Evolutionary conservation across 2,113 vertebrate species (phyloP), one percentile per base, ranked within the genome.

Genomic region (Neoarius graeffei): DNA sequence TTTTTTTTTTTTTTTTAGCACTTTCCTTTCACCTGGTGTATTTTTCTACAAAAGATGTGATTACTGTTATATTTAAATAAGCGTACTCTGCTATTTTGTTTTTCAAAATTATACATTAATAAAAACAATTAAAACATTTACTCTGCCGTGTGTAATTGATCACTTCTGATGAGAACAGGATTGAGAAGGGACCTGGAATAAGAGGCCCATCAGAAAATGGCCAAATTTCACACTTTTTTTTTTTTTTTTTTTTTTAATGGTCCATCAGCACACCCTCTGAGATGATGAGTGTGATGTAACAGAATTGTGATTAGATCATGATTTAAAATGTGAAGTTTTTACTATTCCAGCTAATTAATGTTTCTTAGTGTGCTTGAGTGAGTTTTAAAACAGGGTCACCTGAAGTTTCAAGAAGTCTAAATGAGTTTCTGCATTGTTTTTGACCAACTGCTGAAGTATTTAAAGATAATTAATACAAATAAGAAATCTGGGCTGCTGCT

Each of bases 11-110:
- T 93, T 91, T 74, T 92, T 91, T 90, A 92, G 94, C 94, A 95
- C 94, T 94, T 95, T 93, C 91, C 81, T 91, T 92, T 73, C 90
- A 56, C 91, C 88, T 92, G 90, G 89, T 91, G 91, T 93, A 90
- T 94, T 92, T 90, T 91, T 93, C 88, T 92, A 86, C 91, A 93
- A 93, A 93, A 92, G 89, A 94, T 94, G 91, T 92, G 91, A 94
- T 93, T 91, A 83, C 88, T 86, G 90, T 91, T 90, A 52, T 93
- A 92, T 93, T 89, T 90, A 92, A 92, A 91, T 91, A 48, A 73
- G 82, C 86, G 87, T 85, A 86, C 83, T 91, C 93, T 35, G 17
- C 81, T 92, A 91, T 93, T 93, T 94, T 94, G 87, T 92, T 91
- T 89, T 85, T 91, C 77, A 86, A 86, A 66, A 88, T 84, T 88